Base-by-base conservation (phyloP, 1,140 invertebrate species). In the Drosophila kanapiae region DNA sequence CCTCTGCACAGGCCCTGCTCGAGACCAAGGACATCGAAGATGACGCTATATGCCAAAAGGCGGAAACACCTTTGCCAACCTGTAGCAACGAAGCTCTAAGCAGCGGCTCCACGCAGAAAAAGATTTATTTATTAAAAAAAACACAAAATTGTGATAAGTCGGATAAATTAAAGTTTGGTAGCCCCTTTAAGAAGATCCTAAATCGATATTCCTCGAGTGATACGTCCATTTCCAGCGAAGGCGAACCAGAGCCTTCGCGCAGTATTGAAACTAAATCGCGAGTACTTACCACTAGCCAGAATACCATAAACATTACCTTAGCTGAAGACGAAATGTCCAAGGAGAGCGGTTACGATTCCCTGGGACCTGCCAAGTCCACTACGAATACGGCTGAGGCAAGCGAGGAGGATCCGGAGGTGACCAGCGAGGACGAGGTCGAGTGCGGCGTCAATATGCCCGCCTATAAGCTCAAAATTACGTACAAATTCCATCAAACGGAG, bases 401-500 rank as follows among this genome's bases (percentile, higher is more conserved):
- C 59, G 87, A 82, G 49, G 82, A 80, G 47, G 82, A 75, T 53
- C 58, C 70, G 38, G 82, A 85, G n/a, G 40, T 31, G 33, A 79
- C 71, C 29, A 78, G 82, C 45, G 80, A 90, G 16, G 83, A 90
- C 49, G 80, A 92, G 51, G 76, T 81, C 11, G 77, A 93, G 57
- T 78, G 64, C 60, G 71, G 80, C 18, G 75, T 93, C 45, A 81
- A 93, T 65, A 95, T 95, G 94, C 96, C 96, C 4, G 96, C 95
- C 0, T 94, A 95, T 51, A 94, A 95, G 40, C 92, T 97, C n/a
- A 95, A 96, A 85, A 96, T 97, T 86, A 96, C 96, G 2, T 97
- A 96, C 92, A 97, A 97, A 92, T 95, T 96, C 79, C 94, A 96
- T 63, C 96, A 97, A 93, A 96, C 96, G 10, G 96, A 97, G 93